A percentile compares a stretch with the other conserved stretches of the same genome.
phyloP scores from a whole-genome alignment of 2,888 invertebrate genomes.

The Mimas tiliae region DNA sequence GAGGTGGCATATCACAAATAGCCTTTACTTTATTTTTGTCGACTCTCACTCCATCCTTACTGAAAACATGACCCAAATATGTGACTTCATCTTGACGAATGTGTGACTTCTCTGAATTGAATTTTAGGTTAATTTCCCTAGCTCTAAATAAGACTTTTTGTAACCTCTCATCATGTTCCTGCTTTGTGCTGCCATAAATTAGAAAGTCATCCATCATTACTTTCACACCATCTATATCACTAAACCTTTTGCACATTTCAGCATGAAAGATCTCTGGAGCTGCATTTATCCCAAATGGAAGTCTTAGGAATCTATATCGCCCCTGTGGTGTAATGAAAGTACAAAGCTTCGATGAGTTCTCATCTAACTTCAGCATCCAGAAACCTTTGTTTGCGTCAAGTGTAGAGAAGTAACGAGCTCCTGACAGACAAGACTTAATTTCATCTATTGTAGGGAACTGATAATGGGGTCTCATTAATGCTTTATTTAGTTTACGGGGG shows the following conservation, averaged over 20 bases:
- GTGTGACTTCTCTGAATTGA: slow-evolving; percentile 35
- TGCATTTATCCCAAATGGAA: slow-evolving; percentile 28
- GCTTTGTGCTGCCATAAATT: slow-evolving; percentile 31
- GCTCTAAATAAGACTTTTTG: slow-evolving; percentile 34
- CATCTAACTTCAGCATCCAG: slow-evolving; percentile 34
- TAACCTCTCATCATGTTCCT: slow-evolving; percentile 30
- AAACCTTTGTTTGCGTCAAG: slow-evolving; percentile 35
- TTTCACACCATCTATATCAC: slow-evolving; percentile 27
- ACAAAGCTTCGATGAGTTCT: slow-evolving; percentile 33
- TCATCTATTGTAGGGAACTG: slow-evolving; percentile 40
- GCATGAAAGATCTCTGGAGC: slow-evolving; percentile 27
- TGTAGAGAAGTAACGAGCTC: slow-evolving; percentile 33
- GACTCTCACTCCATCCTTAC: slow-evolving; percentile 8
- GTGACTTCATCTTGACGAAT: slow-evolving; percentile 28
- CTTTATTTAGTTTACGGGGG: slow-evolving; percentile 38
- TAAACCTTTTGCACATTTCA: slow-evolving; percentile 20
- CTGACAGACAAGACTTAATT: slow-evolving; percentile 25
- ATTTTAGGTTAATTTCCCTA: slow-evolving; percentile 32
- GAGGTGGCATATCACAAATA: slow-evolving; percentile 15
- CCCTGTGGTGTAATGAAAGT: slow-evolving; percentile 35
- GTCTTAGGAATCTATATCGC: slow-evolving; percentile 16
- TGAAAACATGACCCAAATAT: slow-evolving; percentile 28
- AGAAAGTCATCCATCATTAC: slow-evolving; percentile 38
- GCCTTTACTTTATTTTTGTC: slow-evolving; percentile 16
- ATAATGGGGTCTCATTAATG: slow-evolving; percentile 37